Evolutionary conservation across 2,888 invertebrate genomes (phyloP).

Genomic region (Palloptera scutellata): DNA sequence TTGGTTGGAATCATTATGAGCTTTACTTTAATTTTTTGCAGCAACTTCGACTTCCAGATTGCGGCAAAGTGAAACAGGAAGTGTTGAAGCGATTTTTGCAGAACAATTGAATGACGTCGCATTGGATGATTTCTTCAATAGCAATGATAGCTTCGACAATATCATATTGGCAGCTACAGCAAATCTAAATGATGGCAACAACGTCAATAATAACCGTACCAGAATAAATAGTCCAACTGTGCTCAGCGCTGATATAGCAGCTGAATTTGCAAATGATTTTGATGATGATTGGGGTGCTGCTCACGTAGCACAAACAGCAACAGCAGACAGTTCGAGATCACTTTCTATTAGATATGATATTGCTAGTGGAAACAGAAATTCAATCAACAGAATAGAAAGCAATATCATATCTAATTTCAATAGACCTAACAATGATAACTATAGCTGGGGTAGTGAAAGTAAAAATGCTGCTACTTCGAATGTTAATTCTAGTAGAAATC

Average conservation of each 20-base stretch:
- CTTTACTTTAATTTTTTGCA: too few relatives aligned
- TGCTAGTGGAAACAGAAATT: not conserved
- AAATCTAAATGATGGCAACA: not conserved
- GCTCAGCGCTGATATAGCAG: constrained; percentile 45
- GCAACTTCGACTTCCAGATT: not conserved
- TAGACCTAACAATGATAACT: constrained; percentile 41
- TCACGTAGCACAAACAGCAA: not conserved
- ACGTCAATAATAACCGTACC: not conserved
- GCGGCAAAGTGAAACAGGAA: not conserved
- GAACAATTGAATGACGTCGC: constrained; percentile 31
- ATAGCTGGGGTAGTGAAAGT: constrained; percentile 41
- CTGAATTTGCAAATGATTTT: constrained; percentile 51
- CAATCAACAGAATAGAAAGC: not conserved
- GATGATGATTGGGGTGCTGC: constrained; percentile 36
- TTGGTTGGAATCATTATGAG: not conserved
- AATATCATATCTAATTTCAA: too few relatives aligned
- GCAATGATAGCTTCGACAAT: constrained; percentile 58
- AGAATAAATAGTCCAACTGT: not conserved
- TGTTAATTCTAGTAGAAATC: not conserved
- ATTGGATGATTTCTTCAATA: constrained; percentile 51
- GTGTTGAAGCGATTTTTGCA: constrained; percentile 14
- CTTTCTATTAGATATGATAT: not conserved
- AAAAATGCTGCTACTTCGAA: constrained; percentile 21
- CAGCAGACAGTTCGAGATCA: not conserved
- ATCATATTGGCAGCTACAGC: constrained; percentile 42